A percentile compares a stretch with the other conserved stretches of the same genome.
These are phyloP conservation scores for Propsilocerus akamusi DNA, from an alignment of 1,140 invertebrate species.

Conservation along the genomic window DNA sequence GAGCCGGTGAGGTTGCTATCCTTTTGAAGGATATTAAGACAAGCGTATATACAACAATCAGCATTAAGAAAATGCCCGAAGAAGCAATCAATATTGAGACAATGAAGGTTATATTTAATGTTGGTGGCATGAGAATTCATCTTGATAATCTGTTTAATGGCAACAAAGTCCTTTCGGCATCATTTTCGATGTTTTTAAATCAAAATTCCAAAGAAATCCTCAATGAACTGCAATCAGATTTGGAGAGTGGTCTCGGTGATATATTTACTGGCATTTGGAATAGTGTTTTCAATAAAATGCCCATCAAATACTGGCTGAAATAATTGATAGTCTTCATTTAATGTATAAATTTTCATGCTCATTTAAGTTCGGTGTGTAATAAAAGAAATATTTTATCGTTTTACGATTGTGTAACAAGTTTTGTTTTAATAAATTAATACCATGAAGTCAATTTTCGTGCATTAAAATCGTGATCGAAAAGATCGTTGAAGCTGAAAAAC, in stretches of 20 bases:
- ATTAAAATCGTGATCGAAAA: too few relatives aligned
- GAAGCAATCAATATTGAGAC: conserved; percentile 28
- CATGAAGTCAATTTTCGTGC: too few relatives aligned
- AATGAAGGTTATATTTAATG: conserved; percentile 34
- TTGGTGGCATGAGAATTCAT: conserved; percentile 30
- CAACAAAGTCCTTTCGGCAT: conserved; percentile 27
- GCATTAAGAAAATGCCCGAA: conserved; percentile 21
- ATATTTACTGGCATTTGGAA: conserved; percentile 62
- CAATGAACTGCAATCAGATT: conserved; percentile 62
- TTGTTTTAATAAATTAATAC: too few relatives aligned
- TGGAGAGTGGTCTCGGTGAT: conserved; percentile 48
- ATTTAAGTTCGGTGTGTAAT: too few relatives aligned
- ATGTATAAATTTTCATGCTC: too few relatives aligned
- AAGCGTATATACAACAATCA: conserved; percentile 27
- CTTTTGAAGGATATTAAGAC: conserved; percentile 28
- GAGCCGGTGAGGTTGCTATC: conserved; percentile 29
- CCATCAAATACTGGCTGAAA: conserved; percentile 52
- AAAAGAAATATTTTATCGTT: too few relatives aligned
- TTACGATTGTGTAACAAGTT: too few relatives aligned
- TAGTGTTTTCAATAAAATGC: conserved; percentile 53
- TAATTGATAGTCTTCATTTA: conserved; percentile 7
- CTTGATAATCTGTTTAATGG: conserved; percentile 32
- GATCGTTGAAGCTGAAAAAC: too few relatives aligned
- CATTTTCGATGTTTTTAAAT: conserved; percentile 43
- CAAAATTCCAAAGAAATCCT: conserved; percentile 69